Evolutionary conservation across 2,888 invertebrate species (phyloP), one percentile per base, ranked within the genome.

Genomic region (Philereme vetulata): DNA sequence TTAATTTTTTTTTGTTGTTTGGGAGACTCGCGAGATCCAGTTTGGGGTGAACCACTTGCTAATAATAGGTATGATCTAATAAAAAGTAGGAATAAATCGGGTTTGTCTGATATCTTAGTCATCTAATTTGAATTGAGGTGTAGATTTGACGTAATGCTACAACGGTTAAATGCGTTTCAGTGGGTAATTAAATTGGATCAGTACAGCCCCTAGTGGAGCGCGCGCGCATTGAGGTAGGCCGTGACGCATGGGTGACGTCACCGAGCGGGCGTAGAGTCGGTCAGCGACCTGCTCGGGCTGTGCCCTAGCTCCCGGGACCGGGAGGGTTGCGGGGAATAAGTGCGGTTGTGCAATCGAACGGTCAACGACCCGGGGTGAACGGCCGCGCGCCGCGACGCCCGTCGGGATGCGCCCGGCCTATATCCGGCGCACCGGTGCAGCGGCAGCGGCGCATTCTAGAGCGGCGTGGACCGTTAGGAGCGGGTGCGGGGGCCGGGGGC

Each of bases 141-240:
- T 7, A 10, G 3, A 35, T 10, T 46, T n/a, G 5, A 32, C 36
- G 48, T 55, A 44, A 53, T 34, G 42, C 36, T 35, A 38, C 21
- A 33, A 36, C 5, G 56, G 63, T 56, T 56, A 61, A 36, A 64
- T 35, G 36, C 47, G 44, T 58, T 51, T 45, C 6, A 58, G 47
- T 55, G 60, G 78, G 72, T 79, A 79, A 82, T 84, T 81, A 81
- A 84, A 85, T 85, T 80, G 75, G 84, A 82, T 76, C 80, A 79
- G 80, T 85, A 85, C 89, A 92, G 85, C 92, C 89, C 91, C 87
- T 82, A 83, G 82, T 86, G 85, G 90, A 86, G 90, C 90, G 88
- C 89, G 87, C 83, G 87, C 92, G 90, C 88, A 91, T 93, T 92
- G 93, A 93, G 93, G 93, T 93, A 92, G 93, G 93, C 86, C 90